A percentile compares a stretch with the other conserved stretches of the same genome.
These are phyloP conservation scores for Spisula solida DNA, from an alignment of 2,888 invertebrate genomes.

Conservation along the genomic window DNA sequence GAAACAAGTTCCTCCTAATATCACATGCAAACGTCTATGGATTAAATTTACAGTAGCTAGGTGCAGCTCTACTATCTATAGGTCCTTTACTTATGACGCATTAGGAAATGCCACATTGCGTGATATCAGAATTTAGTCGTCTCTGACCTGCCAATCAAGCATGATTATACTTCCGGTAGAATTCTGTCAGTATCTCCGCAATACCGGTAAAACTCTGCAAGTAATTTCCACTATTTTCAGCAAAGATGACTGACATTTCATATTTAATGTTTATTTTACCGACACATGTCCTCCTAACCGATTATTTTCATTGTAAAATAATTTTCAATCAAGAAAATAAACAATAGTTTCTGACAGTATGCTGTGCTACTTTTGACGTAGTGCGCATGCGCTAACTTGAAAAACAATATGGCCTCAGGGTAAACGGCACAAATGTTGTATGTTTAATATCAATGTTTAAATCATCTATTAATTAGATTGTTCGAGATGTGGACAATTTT, in stretches of 20 bases:
- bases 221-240: not conserved
- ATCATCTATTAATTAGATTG: not conserved
- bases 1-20: no score
- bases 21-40: not conserved
- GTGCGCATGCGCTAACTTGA: not conserved
- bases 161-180: slow-evolving; percentile 6
- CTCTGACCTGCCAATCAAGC: not conserved
- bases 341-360: slow-evolving; percentile 10
- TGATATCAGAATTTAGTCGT: slow-evolving; percentile 14
- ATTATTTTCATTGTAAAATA: slow-evolving; percentile 6
- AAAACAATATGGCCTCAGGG: not conserved
- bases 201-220: not conserved
- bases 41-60: not conserved
- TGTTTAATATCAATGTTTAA: not conserved
- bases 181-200: not conserved
- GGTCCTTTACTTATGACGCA: not conserved
- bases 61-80: not conserved
- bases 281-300: not conserved
- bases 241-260: not conserved
- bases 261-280: slow-evolving; percentile 22
- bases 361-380: not conserved
- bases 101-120: slow-evolving; percentile 11
- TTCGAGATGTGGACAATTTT: no score
- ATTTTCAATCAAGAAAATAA: slow-evolving; percentile 11
- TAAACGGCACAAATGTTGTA: not conserved